Conservation (phyloP, 2,797 vertebrate genomes). For the Aldrovandia affinis region DNA sequence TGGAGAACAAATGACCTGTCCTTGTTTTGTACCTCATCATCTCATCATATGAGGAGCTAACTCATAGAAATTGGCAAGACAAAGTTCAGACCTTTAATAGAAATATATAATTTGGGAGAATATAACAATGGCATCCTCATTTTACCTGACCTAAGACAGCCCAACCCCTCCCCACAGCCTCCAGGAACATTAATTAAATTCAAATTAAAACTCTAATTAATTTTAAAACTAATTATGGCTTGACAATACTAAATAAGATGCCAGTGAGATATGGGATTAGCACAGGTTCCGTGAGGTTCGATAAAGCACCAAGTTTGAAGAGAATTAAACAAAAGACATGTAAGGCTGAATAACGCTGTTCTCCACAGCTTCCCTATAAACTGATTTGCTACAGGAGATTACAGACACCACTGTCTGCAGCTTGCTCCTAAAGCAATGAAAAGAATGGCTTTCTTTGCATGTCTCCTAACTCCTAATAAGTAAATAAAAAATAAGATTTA, state of each 20-base stretch:
- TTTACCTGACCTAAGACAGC: conserved; percentile 32
- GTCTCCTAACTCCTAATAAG: too few relatives aligned
- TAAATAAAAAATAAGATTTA: neutral
- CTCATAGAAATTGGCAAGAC: conserved; percentile 13
- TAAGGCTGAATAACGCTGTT: neutral
- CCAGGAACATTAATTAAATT: conserved; percentile 51
- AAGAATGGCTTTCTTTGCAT: neutral
- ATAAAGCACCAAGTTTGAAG: conserved; percentile 33
- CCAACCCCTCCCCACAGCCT: conserved; percentile 29
- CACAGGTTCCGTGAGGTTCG: conserved; percentile 35
- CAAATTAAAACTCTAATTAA: conserved; percentile 67
- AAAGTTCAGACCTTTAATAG: conserved; percentile 27
- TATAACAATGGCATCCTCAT: conserved; percentile 49
- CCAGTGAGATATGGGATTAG: conserved; percentile 62
- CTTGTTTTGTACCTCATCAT: conserved; percentile 25
- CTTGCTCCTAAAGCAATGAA: neutral
- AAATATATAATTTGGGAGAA: conserved; percentile 28
- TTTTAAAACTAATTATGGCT: conserved; percentile 73
- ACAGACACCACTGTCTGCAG: conserved; percentile 4
- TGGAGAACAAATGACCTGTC: conserved; percentile 34
- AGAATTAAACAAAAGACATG: conserved; percentile 33
- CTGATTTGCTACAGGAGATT: neutral
- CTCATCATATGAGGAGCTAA: conserved; percentile 23
- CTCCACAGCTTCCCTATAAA: neutral
- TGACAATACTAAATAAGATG: conserved; percentile 68